phyloP scores from a whole-genome alignment of 2,888 invertebrate genomes.

The Eudemis profundana region DNA sequence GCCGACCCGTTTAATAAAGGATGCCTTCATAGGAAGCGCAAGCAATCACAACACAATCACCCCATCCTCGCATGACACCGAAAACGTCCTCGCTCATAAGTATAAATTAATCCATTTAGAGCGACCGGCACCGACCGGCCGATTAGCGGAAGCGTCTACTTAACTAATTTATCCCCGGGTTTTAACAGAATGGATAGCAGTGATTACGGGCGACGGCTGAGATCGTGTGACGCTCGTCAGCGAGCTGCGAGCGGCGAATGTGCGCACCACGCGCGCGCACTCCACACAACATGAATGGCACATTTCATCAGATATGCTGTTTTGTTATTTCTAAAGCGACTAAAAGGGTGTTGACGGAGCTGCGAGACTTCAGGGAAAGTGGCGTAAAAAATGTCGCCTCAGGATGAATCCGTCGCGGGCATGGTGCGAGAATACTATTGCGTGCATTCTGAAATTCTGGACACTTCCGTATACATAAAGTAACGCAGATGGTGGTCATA shows the following conservation, averaged over 20 bases:
- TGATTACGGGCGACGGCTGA: conserved; percentile 78
- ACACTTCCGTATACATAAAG: too few species aligned
- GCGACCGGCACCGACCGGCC: conserved; percentile 79
- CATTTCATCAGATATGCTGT: background rate
- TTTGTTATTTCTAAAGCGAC: background rate
- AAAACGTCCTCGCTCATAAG: conserved; percentile 85
- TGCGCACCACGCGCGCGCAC: conserved; percentile 60
- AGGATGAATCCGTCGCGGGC: too few species aligned
- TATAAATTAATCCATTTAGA: conserved; percentile 86
- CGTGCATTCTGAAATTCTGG: too few species aligned
- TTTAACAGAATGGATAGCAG: conserved; percentile 86
- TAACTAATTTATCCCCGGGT: conserved; percentile 86
- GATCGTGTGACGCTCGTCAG: conserved; percentile 69
- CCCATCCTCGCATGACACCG: conserved; percentile 84
- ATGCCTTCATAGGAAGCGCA: conserved; percentile 81
- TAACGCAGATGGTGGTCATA: too few species aligned
- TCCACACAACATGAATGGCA: background rate
- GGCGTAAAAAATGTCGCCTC: too few species aligned
- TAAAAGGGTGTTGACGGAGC: background rate
- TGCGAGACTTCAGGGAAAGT: too few species aligned
- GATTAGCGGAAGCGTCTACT: conserved; percentile 86
- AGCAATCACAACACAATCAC: conserved; percentile 84
- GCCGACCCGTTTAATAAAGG: conserved; percentile 71
- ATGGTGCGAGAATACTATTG: too few species aligned
- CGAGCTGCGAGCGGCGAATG: conserved; percentile 49